These are phyloP conservation scores for Malurus melanocephalus DNA, from an alignment of 2,113 vertebrate species.

Conservation along the genomic window DNA sequence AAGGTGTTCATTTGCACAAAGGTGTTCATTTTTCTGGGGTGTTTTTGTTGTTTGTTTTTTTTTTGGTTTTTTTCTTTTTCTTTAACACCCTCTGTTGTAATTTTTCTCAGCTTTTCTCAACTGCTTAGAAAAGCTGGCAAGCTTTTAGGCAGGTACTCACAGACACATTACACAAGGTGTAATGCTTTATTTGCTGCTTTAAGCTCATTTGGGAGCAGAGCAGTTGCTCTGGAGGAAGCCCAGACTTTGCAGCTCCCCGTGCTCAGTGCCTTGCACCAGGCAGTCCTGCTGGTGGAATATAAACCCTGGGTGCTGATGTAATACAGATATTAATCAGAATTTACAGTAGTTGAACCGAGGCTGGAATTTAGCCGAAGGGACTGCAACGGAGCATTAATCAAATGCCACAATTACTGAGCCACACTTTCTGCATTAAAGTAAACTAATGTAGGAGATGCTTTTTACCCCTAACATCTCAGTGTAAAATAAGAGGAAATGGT, in stretches of 20 bases:
- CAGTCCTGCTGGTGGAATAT: background rate
- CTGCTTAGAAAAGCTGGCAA: background rate
- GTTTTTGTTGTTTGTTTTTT: background rate
- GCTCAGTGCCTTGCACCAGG: background rate
- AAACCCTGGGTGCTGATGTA: background rate
- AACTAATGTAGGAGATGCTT: background rate
- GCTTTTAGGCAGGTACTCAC: background rate
- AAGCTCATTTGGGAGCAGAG: background rate
- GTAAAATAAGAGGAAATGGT: background rate
- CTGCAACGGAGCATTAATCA: background rate
- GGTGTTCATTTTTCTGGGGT: background rate
- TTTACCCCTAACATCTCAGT: background rate
- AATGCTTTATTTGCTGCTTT: background rate
- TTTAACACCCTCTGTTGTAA: background rate
- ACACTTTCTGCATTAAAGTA: background rate
- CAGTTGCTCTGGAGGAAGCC: background rate
- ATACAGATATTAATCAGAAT: constrained; percentile 21
- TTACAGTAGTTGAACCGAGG: constrained; percentile 1
- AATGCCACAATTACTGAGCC: background rate
- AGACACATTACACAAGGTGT: background rate
- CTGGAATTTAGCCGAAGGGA: constrained; percentile 8
- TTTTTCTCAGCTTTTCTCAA: background rate
- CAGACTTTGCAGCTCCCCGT: background rate
- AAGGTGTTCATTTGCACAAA: background rate
- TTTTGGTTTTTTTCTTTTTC: no score